Conservation (phyloP, 1,140 invertebrate species). For the Eumaeus atala region DNA sequence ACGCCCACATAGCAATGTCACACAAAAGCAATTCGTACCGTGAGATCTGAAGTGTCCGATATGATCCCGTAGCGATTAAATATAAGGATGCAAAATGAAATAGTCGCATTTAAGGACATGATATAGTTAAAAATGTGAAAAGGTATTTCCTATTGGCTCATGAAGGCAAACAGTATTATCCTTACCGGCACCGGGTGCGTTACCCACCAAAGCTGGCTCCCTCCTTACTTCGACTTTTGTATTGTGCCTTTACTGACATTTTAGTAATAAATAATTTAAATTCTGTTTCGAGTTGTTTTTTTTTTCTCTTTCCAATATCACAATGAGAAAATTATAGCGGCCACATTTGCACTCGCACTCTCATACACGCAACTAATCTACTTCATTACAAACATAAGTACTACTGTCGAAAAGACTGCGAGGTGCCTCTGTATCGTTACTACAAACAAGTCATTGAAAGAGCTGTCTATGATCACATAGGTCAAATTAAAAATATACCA, state of each 20-base stretch:
- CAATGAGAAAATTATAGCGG: constrained; percentile 57
- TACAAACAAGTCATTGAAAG: constrained; percentile 10
- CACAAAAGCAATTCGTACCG: constrained; percentile 58
- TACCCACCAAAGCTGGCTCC: constrained; percentile 69
- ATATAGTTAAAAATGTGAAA: constrained; percentile 76
- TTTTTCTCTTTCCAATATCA: constrained; percentile 54
- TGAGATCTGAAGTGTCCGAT: constrained; percentile 69
- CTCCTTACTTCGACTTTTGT: constrained; percentile 46
- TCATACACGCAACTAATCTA: constrained; percentile 32
- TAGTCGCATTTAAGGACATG: constrained; percentile 70
- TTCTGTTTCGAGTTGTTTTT: constrained; percentile 14
- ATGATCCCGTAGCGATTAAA: constrained; percentile 44
- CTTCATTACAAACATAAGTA: constrained; percentile 26
- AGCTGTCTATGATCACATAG: constrained; percentile 6
- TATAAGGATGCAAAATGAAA: constrained; percentile 70
- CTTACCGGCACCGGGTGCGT: constrained; percentile 60
- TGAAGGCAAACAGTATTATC: constrained; percentile 54
- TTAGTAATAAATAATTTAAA: constrained; percentile 31
- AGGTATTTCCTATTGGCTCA: constrained; percentile 73
- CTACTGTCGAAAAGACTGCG: constrained; percentile 26
- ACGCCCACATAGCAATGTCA: constrained; percentile 15
- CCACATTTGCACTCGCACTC: constrained; percentile 37
- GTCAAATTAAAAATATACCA: not conserved
- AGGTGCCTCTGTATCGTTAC: constrained; percentile 20
- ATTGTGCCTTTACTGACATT: constrained; percentile 58